Evolutionary conservation across 1,140 invertebrate species (phyloP), one percentile per base, ranked within the genome.

Genomic region (Zaprionus vittiger): DNA sequence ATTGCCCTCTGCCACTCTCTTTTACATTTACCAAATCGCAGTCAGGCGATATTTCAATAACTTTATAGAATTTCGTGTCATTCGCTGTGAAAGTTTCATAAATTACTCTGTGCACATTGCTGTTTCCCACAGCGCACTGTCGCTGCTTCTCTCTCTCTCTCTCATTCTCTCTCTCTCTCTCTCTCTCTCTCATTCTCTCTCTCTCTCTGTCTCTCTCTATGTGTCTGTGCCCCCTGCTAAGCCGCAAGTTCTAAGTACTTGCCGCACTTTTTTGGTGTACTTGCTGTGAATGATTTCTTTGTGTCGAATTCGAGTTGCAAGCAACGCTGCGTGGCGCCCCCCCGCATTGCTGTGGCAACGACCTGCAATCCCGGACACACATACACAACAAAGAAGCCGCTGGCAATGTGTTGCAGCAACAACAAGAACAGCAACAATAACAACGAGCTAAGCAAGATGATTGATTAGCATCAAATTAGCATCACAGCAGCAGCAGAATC

Each of bases 381-480:
- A 52, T 17, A 4, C 54, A 57, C 15, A 26, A 57, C 64, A 67
- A 57, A 67, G 65, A 44, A 15, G 65, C 65, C 65, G 65, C 65
- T 59, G 64, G 52, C 64, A 54, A 14, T 22, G 20, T 61, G 56
- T 61, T 67, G 49, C 72, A 69, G 9, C 41, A 66, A 31, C 70
- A 63, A 38, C 67, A 68, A 31, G 28, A 69, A 55, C 31, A 22
- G 2, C 20, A 22, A 22, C 63, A 63, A 38, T 47, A 68, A 34
- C 41, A 69, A 55, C 24, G 24, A 22, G 24, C 41, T 20, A 37
- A 64, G 17, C 15, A 44, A 63, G 38, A 56, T 74, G 72, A 74
- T 74, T 74, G 72, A 74, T 74, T 74, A 74, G 62, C 65, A 41
- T 62, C 37, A 56, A 74, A 74, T 74, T 74, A 74, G 49, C 57